These are phyloP conservation scores for Rhinogobio ventralis DNA, from an alignment of 2,797 vertebrate species.

Conservation along the genomic window DNA sequence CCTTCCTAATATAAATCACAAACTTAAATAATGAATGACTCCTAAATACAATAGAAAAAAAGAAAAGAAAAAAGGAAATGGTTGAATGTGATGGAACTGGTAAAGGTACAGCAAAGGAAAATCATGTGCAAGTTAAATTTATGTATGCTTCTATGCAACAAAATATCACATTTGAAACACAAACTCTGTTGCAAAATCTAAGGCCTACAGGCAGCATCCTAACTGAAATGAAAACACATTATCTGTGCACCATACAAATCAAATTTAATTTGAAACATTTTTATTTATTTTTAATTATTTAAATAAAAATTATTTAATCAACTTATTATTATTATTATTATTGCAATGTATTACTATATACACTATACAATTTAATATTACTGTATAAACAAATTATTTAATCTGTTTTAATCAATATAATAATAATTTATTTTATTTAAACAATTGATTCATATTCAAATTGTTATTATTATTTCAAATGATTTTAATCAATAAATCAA, in stretches of 20 bases:
- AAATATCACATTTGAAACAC: background rate
- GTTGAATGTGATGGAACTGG: background rate
- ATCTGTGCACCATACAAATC: too few species aligned
- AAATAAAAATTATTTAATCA: too few species aligned
- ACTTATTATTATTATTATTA: background rate
- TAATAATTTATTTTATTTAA: too few species aligned
- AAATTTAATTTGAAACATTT: too few species aligned
- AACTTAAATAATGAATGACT: background rate
- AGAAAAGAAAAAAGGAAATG: background rate
- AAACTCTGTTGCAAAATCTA: background rate
- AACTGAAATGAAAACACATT: too few species aligned
- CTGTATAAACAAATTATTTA: background rate
- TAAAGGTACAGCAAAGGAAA: background rate
- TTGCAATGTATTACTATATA: background rate
- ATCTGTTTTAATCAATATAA: background rate
- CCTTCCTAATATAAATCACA: background rate
- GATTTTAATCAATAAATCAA: too few species aligned
- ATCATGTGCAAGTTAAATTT: background rate
- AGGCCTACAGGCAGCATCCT: too few species aligned
- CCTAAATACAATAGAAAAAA: background rate
- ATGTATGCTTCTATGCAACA: background rate
- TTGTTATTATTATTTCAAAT: too few species aligned
- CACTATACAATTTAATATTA: background rate
- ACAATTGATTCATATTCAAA: too few species aligned
- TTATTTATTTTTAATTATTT: background rate